Evolutionary conservation across 2,888 invertebrate genomes (phyloP).

Genomic region (Lepas anatifera): DNA sequence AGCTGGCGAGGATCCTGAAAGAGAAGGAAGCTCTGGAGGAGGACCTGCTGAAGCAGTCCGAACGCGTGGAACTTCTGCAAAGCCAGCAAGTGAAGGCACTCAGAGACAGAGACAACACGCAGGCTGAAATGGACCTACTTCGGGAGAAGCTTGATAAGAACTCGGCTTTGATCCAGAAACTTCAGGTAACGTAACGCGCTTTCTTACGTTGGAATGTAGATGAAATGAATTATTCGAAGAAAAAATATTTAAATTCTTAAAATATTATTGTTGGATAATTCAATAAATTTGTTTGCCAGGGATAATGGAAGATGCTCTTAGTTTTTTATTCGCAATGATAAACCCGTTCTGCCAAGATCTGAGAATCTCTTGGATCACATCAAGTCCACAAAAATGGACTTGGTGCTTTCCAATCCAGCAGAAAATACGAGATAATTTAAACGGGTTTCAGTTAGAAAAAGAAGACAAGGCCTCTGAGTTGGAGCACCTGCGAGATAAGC

Average conservation of each 20-base stretch:
- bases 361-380: no score
- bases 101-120: conserved; percentile 69
- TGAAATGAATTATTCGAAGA: no score
- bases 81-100: conserved; percentile 69
- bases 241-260: no score
- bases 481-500: conserved; percentile 74
- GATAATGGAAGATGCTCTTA: no score
- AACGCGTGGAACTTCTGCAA: conserved; percentile 66
- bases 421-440: no score
- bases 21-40: conserved; percentile 71
- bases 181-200: conserved; percentile 23
- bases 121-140: conserved; percentile 71
- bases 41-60: conserved; percentile 67
- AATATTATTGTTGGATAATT: no score
- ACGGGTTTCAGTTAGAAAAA: conserved; percentile 56
- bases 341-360: no score
- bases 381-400: no score
- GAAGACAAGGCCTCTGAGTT: conserved; percentile 75
- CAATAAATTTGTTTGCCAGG: no score
- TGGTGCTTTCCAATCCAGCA: no score
- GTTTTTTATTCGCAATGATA: no score
- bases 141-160: conserved; percentile 82
- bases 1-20: conserved; percentile 64
- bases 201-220: no score
- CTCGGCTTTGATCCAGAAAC: conserved; percentile 67